Evolutionary conservation across 2,888 invertebrate genomes (phyloP).

Genomic region (Charanyca ferruginea): DNA sequence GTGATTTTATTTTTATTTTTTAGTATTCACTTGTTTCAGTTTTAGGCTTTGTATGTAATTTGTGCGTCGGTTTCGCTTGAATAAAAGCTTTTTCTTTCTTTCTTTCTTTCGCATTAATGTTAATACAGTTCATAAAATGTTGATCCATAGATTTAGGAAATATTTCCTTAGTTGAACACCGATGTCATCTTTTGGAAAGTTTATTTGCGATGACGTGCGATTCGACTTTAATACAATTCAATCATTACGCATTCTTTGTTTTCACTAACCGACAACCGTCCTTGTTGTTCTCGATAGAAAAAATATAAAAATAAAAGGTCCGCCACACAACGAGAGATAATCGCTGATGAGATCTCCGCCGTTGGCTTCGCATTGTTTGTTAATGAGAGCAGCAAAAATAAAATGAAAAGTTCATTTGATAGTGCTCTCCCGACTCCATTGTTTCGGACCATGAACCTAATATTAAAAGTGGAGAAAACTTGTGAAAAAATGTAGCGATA

Average conservation of each 20-base stretch:
- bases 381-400: conserved; percentile 82
- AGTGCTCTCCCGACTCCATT: conserved; percentile 73
- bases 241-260: conserved; percentile 79
- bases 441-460: conserved; percentile 72
- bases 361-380: conserved; percentile 85
- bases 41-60: too few species aligned
- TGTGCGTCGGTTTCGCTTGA: too few species aligned
- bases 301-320: conserved; percentile 64
- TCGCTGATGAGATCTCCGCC: conserved; percentile 82
- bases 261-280: conserved; percentile 70
- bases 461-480: too few species aligned
- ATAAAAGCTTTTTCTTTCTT: too few species aligned
- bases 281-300: conserved; percentile 67
- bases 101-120: too few species aligned
- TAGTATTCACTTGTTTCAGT: too few species aligned
- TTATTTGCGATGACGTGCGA: conserved; percentile 24
- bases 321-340: conserved; percentile 77
- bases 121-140: background rate
- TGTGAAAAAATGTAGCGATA: too few species aligned
- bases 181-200: background rate
- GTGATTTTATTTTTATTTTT: too few species aligned
- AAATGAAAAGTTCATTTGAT: conserved; percentile 78
- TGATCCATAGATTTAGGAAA: background rate
- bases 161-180: conserved; percentile 1
- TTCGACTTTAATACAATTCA: conserved; percentile 72